Evolutionary conservation across 2,888 invertebrate genomes (phyloP), one percentile per base, ranked within the genome.

Genomic region (Hirtodrosophila cameraria): DNA sequence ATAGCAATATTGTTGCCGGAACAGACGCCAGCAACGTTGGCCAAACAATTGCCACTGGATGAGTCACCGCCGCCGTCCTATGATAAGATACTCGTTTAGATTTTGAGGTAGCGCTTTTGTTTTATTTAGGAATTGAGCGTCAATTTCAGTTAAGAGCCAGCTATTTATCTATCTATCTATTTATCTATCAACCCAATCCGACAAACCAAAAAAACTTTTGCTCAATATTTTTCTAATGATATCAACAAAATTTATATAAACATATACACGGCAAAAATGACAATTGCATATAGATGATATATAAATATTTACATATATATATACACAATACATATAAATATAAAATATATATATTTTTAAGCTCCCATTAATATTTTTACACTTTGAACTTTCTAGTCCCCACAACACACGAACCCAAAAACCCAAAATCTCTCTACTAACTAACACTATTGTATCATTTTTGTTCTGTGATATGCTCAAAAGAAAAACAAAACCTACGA

Each of bases 1-100:
- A 95, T 96, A 91, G 96, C 96, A 31, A 94, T 96, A 83, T 91
- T 95, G 75, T 93, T 95, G 87, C 95, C 95, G 52, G 93, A 93
- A 13, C 82, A 85, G 48, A 82, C 87, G 12, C 60, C 77, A 43
- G 63, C 86, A 38, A 68, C 67, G 15, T 36, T 81, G 70, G 86
- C 75, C 28, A 86, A 84, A 45, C 82, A 76, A 50, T 48, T 72
- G 58, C 74, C 82, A 49, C 78, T 66, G 87, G 91, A 92, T 78
- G 94, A 93, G 90, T 93, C 93, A 43, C 93, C 94, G 65, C 95
- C 95, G 58, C 95, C 95, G 58, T 94, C 95, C 66, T 96, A 96
- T 89, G 94, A 94, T 79, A 95, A 94, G 88, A 94, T 94, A 80
- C 92, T 95, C 89, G 94, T 94, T 91, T 94, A 94, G 93, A 23